These are phyloP conservation scores for Aspidiotus rigidus DNA, from an alignment of 2,888 invertebrate species.

Conservation along the genomic window DNA sequence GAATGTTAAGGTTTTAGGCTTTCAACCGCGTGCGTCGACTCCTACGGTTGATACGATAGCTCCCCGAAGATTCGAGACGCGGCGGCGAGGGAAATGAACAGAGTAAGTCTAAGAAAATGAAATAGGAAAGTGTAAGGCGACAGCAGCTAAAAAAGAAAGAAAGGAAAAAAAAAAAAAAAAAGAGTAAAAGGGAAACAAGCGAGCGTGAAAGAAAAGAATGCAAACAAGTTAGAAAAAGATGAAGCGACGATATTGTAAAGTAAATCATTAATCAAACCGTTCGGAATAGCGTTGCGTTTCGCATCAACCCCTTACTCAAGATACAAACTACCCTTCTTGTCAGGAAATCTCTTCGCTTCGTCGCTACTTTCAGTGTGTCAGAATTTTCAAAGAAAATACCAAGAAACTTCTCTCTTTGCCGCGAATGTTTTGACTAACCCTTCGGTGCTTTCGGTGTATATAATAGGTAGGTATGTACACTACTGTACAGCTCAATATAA, in stretches of 20 bases:
- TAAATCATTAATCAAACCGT: slow-evolving; percentile 29
- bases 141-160: slow-evolving; percentile 8
- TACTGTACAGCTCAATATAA: background rate
- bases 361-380: slow-evolving; percentile 32
- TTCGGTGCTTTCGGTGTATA: background rate
- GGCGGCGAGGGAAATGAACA: no score
- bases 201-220: slow-evolving; percentile 39
- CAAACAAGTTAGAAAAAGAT: slow-evolving; percentile 27
- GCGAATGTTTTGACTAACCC: background rate
- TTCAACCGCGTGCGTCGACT: slow-evolving; percentile 19
- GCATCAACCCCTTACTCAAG: slow-evolving; percentile 25
- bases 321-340: slow-evolving; percentile 29
- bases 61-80: slow-evolving; percentile 20
- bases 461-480: background rate
- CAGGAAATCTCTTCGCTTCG: slow-evolving; percentile 32
- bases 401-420: slow-evolving; percentile 16
- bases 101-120: no score
- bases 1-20: slow-evolving; percentile 24
- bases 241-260: slow-evolving; percentile 33
- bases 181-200: slow-evolving; percentile 34
- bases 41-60: slow-evolving; percentile 22
- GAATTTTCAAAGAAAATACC: slow-evolving; percentile 32
- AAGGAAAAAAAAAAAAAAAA: slow-evolving; percentile 4
- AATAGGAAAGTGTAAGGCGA: background rate
- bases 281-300: slow-evolving; percentile 22